Evolutionary conservation across 2,888 invertebrate genomes (phyloP).

Genomic region (Trichopoda pennipes): DNA sequence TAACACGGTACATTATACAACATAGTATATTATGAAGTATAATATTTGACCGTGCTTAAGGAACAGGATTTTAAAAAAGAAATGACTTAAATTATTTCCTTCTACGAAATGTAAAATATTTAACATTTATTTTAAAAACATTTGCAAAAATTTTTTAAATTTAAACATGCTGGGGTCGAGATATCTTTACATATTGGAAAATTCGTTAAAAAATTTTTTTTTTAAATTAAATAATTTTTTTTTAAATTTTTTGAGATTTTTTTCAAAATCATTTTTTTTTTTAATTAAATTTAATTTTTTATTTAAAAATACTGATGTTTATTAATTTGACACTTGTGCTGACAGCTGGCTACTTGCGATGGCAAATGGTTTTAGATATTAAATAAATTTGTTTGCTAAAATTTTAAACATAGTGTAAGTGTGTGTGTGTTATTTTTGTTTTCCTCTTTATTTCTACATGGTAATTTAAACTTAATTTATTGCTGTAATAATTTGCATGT

Average conservation of each 20-base stretch:
- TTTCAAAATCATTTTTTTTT: slow-evolving; percentile 2
- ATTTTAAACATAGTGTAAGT: slow-evolving; percentile 1
- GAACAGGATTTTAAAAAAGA: slow-evolving; percentile 26
- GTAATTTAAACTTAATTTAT: slow-evolving; percentile 64
- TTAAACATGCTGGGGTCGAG: too few relatives aligned
- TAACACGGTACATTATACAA: slow-evolving; percentile 81
- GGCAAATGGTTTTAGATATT: slow-evolving; percentile 15
- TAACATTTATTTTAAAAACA: not conserved
- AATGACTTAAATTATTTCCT: not conserved
- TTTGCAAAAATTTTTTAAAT: too few relatives aligned
- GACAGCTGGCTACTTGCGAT: slow-evolving; percentile 50
- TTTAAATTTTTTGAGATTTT: not conserved
- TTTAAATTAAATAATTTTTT: not conserved
- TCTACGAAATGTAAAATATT: not conserved
- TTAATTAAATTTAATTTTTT: not conserved
- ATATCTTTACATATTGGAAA: not conserved
- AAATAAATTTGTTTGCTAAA: slow-evolving; percentile 9
- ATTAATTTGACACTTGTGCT: slow-evolving; percentile 62
- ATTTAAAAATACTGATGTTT: slow-evolving; percentile 11
- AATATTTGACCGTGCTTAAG: slow-evolving; percentile 63
- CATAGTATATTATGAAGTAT: slow-evolving; percentile 75
- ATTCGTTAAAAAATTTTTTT: not conserved
- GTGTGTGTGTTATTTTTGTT: slow-evolving; percentile 4
- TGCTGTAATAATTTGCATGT: slow-evolving; percentile 55
- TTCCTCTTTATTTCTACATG: not conserved